These are phyloP conservation scores for Rhynchotus rufescens DNA, from an alignment of 2,797 vertebrate species.

Conservation along the genomic window DNA sequence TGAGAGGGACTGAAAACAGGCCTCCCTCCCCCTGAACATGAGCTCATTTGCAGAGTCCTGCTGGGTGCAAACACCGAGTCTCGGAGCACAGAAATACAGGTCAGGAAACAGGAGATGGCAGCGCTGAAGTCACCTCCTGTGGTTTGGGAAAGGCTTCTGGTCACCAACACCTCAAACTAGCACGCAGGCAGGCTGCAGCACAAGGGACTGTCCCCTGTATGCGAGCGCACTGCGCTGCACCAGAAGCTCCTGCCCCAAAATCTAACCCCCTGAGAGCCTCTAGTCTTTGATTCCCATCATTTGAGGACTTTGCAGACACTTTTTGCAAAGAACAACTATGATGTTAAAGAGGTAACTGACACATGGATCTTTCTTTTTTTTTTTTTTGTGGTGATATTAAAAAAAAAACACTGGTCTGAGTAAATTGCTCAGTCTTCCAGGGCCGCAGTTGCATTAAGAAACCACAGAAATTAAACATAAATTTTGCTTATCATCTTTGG, in stretches of 20 bases:
- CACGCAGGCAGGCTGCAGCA: no score
- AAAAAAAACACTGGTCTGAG: no score
- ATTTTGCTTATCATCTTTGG: neutral
- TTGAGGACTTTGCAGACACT: neutral
- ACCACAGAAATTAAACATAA: neutral
- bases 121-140: neutral
- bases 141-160: no score
- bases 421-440: rapidly evolving
- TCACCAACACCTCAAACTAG: no score
- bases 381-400: neutral
- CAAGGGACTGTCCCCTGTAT: no score
- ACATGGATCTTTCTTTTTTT: neutral
- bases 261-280: neutral
- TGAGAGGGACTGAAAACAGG: neutral
- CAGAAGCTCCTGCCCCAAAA: no score
- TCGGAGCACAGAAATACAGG: neutral
- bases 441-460: neutral
- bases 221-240: no score
- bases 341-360: neutral
- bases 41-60: neutral
- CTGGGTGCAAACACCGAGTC: no score
- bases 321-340: neutral
- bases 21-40: rapidly evolving
- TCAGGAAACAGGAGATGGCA: neutral
- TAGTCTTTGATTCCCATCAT: neutral